Conservation (phyloP, 2,797 vertebrate genomes). For the Argentina silus region DNA sequence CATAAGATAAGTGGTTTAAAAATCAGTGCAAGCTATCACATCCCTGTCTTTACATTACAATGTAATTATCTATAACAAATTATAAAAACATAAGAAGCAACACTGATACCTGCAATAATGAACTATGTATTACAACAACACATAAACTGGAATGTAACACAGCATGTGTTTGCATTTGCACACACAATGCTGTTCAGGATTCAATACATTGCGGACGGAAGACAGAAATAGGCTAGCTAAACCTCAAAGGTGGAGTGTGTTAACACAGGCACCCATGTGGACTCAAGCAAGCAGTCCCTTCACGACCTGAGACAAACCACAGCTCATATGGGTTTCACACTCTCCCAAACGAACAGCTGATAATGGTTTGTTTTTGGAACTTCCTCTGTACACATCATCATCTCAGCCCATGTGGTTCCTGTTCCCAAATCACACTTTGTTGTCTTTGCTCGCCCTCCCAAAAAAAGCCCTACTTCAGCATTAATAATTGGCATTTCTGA, state of each 20-base stretch:
- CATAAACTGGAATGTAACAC: neutral
- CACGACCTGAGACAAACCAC: slow-evolving; percentile 20
- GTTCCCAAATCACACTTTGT: slow-evolving; percentile 70
- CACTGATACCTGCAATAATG: no score
- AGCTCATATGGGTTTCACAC: slow-evolving; percentile 56
- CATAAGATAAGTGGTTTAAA: slow-evolving; percentile 63
- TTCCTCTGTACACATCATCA: slow-evolving; percentile 55
- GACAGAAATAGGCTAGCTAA: neutral
- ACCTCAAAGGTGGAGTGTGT: neutral
- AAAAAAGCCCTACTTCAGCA: slow-evolving; percentile 66
- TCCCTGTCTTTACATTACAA: slow-evolving; percentile 49
- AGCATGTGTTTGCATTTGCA: neutral
- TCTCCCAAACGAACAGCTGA: slow-evolving; percentile 66
- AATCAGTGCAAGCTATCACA: slow-evolving; percentile 20
- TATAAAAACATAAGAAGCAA: neutral
- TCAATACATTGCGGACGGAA: neutral
- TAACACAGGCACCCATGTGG: slow-evolving; percentile 1
- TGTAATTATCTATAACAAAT: neutral
- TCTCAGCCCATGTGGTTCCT: slow-evolving; percentile 72
- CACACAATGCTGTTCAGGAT: neutral
- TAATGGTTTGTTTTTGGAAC: slow-evolving; percentile 71
- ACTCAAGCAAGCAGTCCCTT: slow-evolving; percentile 4
- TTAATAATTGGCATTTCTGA: slow-evolving; percentile 70
- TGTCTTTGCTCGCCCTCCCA: slow-evolving; percentile 58
- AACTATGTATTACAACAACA: no score